Conservation (phyloP, 2,113 vertebrate genomes). For the Myiopsitta monachus region DNA sequence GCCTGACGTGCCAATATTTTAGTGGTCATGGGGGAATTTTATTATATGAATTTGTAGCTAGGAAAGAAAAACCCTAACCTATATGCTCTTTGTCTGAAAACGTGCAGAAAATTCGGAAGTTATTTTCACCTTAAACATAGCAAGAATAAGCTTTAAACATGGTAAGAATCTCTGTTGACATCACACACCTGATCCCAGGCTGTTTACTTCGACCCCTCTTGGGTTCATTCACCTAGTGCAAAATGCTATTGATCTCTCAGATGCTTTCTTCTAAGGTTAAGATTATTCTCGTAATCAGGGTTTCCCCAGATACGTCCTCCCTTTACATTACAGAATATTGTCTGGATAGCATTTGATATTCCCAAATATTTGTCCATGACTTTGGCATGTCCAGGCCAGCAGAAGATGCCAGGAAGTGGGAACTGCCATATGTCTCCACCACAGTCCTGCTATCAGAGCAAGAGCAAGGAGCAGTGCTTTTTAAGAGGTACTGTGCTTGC, state of each 20-base stretch:
- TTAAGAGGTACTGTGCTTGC: rapidly evolving
- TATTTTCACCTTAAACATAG: not conserved
- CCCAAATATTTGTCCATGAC: not conserved
- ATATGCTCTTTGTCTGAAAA: not conserved
- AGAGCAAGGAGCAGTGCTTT: not conserved
- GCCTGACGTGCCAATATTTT: not conserved
- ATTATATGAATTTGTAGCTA: not conserved
- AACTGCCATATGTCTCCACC: not conserved
- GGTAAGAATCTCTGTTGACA: not conserved
- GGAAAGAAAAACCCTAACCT: rapidly evolving
- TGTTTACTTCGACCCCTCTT: not conserved
- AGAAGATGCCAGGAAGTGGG: not conserved
- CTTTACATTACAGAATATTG: not conserved
- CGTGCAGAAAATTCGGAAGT: not conserved
- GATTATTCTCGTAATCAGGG: not conserved
- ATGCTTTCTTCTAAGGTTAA: not conserved
- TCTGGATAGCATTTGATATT: not conserved
- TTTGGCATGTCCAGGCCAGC: not conserved
- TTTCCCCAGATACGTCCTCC: not conserved
- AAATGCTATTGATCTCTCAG: not conserved
- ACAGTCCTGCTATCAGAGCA: not conserved
- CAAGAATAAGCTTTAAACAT: not conserved
- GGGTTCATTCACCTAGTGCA: not conserved
- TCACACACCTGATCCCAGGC: rapidly evolving
- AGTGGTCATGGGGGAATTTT: not conserved